Percentiles rank a stretch among this genome's conserved stretches.
Evolutionary conservation across 37 sponge, comb jelly and placozoan genomes (phyloP).

Genomic region (Diacarnus erythraeanus): DNA sequence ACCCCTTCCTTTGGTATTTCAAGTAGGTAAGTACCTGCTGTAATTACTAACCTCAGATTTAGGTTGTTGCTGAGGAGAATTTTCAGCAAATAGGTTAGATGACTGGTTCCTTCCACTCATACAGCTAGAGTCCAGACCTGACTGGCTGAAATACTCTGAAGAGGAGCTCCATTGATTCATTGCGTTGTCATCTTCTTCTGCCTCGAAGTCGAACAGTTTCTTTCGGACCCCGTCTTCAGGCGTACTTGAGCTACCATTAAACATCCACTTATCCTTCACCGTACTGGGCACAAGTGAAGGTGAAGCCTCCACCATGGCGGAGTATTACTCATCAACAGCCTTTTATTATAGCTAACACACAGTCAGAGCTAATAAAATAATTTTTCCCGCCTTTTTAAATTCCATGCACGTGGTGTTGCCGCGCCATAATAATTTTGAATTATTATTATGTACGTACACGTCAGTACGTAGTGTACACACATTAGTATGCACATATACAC

Average conservation of each 20-base stretch:
- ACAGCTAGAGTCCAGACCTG: slow-evolving; percentile 10
- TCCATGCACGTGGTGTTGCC: too few relatives aligned
- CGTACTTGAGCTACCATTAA: neutral
- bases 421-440: too few relatives aligned
- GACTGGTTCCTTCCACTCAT: neutral
- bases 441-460: too few relatives aligned
- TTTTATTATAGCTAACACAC: too few relatives aligned
- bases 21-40: too few relatives aligned
- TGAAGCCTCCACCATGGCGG: too few relatives aligned
- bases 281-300: neutral
- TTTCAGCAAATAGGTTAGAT: neutral
- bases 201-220: slow-evolving; percentile 30
- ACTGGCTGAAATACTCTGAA: slow-evolving; percentile 60
- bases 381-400: too few relatives aligned
- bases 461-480: too few relatives aligned
- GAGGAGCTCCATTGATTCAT: slow-evolving; percentile 16
- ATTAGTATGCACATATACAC: too few relatives aligned
- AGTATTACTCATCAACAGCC: too few relatives aligned
- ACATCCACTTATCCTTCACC: neutral
- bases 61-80: slow-evolving; percentile 7
- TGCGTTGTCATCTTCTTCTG: neutral
- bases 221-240: slow-evolving; percentile 39
- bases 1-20: too few relatives aligned
- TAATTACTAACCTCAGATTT: neutral
- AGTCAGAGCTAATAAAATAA: too few relatives aligned